Conservation (phyloP, 2,888 invertebrate species). For the Bimastos eiseni region DNA sequence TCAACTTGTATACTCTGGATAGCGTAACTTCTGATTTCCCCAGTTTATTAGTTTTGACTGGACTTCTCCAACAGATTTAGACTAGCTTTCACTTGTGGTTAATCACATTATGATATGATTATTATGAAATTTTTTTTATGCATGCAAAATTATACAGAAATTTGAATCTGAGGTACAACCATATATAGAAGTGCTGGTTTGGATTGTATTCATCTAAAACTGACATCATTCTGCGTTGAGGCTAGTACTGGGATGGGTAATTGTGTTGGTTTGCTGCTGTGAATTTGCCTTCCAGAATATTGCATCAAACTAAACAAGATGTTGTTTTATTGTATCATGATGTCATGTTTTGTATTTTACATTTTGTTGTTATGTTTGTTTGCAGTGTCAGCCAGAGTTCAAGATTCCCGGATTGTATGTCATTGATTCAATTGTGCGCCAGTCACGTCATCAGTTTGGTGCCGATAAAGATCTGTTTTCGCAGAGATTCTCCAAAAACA, state of each 20-base stretch:
- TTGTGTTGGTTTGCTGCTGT: no score
- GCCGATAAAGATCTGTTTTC: constrained; percentile 97
- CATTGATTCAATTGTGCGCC: constrained; percentile 96
- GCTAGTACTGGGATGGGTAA: no score
- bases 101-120: no score
- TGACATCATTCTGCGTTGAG: neutral
- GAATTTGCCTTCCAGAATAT: neutral
- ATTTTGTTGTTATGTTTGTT: neutral
- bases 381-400: constrained; percentile 90
- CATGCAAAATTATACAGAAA: no score
- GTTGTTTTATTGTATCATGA: neutral
- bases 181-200: neutral
- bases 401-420: constrained; percentile 98
- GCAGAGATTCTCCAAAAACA: constrained; percentile 94
- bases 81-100: no score
- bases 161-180: no score
- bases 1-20: neutral
- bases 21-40: neutral
- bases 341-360: neutral
- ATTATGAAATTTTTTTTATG: no score
- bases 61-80: neutral
- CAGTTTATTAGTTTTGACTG: neutral
- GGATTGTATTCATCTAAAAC: neutral
- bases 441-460: constrained; percentile 95
- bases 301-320: no score